Percentiles rank a stretch among this genome's conserved stretches.
These are phyloP conservation scores for Zaprionus tsacasi DNA, from an alignment of 1,140 invertebrate species.

Conservation along the genomic window DNA sequence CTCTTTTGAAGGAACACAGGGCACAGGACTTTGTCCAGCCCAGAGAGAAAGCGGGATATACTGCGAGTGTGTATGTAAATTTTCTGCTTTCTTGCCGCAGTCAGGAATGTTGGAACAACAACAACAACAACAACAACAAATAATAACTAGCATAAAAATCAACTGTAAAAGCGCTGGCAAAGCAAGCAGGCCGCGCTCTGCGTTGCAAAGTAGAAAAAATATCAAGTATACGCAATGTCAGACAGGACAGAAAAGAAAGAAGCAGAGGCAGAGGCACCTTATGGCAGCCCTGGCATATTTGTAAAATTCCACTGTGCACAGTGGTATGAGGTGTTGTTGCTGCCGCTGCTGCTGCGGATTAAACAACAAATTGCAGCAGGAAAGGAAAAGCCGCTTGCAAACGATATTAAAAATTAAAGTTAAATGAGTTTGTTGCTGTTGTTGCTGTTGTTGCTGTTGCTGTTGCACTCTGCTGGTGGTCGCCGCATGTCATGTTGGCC, in stretches of 20 bases:
- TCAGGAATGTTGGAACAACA: constrained; percentile 26
- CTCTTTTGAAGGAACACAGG: constrained; percentile 1
- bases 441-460: constrained; percentile 29
- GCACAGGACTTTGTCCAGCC: too few relatives aligned
- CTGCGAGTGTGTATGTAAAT: constrained; percentile 60
- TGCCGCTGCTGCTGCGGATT: constrained; percentile 17
- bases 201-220: constrained; percentile 29
- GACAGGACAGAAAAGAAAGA: constrained; percentile 34
- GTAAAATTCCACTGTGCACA: constrained; percentile 50
- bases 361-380: constrained; percentile 45
- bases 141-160: constrained; percentile 50
- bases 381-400: constrained; percentile 52
- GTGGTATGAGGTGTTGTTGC: constrained; percentile 15
- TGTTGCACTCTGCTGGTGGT: constrained; percentile 58
- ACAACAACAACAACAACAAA: constrained; percentile 36
- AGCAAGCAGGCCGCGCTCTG: constrained; percentile 17
- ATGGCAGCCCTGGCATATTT: constrained; percentile 30
- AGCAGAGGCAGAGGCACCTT: constrained; percentile 21
- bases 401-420: constrained; percentile 73
- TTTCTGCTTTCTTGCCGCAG: constrained; percentile 26
- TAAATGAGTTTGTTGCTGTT: constrained; percentile 53
- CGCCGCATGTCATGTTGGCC: constrained; percentile 67
- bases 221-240: constrained; percentile 74
- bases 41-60: too few relatives aligned
- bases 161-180: constrained; percentile 62